Conservation (phyloP, 2,888 invertebrate genomes). For the Drosophila koepferae region DNA sequence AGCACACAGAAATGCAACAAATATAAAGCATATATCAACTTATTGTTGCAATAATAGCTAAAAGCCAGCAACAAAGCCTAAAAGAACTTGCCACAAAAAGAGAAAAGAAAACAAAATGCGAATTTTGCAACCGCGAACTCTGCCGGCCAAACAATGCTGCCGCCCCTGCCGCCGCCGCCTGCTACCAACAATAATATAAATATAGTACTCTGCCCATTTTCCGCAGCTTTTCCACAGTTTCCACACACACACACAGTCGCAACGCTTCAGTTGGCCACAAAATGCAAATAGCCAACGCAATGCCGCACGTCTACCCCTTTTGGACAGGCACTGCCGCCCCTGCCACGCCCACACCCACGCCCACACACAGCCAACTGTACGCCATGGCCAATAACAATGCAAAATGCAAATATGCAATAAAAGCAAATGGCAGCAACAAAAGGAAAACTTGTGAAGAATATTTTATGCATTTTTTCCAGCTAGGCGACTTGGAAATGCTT, state of each 20-base stretch:
- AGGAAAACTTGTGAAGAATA: slow-evolving; percentile 19
- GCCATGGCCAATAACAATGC: slow-evolving; percentile 73
- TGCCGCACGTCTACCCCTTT: slow-evolving; percentile 13
- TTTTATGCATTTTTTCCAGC: not conserved
- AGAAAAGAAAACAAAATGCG: slow-evolving; percentile 11
- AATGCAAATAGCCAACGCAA: slow-evolving; percentile 61
- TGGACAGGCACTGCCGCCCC: not conserved
- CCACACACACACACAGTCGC: slow-evolving; percentile 23
- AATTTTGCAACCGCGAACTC: slow-evolving; percentile 29
- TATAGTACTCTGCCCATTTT: slow-evolving; percentile 16
- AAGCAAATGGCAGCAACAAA: slow-evolving; percentile 55
- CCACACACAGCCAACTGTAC: slow-evolving; percentile 28
- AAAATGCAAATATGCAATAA: slow-evolving; percentile 77
- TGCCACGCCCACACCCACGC: slow-evolving; percentile 45
- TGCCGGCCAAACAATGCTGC: slow-evolving; percentile 47
- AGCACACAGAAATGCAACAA: not conserved
- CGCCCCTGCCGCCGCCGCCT: slow-evolving; percentile 33
- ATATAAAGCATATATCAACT: slow-evolving; percentile 10
- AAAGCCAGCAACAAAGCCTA: slow-evolving; percentile 42
- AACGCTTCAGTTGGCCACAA: slow-evolving; percentile 52
- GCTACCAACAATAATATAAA: slow-evolving; percentile 52
- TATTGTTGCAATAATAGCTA: slow-evolving; percentile 36
- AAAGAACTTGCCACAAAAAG: slow-evolving; percentile 28
- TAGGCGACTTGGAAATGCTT: slow-evolving; percentile 34
- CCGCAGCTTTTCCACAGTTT: slow-evolving; percentile 30